Evolutionary conservation across 2,888 invertebrate genomes (phyloP).

Genomic region (Drosophila ustulata): DNA sequence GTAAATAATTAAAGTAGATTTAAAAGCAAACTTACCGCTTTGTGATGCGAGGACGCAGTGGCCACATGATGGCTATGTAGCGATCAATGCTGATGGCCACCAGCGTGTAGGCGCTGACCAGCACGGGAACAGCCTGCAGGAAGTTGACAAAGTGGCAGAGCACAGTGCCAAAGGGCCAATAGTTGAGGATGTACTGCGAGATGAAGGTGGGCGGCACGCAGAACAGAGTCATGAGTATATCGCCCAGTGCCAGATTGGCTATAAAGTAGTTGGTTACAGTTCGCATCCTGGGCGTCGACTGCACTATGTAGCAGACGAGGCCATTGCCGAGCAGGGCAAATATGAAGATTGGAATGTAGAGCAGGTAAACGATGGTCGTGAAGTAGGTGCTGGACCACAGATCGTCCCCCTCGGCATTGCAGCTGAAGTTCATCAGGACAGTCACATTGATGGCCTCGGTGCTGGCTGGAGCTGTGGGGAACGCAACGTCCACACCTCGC

Average conservation of each 20-base stretch:
- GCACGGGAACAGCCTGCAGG: constrained; percentile 92
- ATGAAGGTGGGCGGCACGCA: constrained; percentile 97
- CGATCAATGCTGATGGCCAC: constrained; percentile 96
- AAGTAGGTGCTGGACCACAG: constrained; percentile 86
- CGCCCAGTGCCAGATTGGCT: constrained; percentile 94
- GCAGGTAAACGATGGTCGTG: constrained; percentile 88
- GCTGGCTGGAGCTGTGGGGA: constrained; percentile 8
- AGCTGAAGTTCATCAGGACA: constrained; percentile 65
- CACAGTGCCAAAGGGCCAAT: constrained; percentile 94
- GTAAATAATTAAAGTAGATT: too few species aligned
- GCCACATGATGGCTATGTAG: constrained; percentile 96
- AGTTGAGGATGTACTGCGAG: constrained; percentile 91
- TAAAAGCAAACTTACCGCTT: constrained; percentile 85
- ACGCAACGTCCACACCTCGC: constrained; percentile 17
- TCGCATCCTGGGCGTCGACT: constrained; percentile 93
- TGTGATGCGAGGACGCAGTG: constrained; percentile 92
- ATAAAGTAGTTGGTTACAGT: constrained; percentile 97
- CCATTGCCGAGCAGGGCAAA: constrained; percentile 91
- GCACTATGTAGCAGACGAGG: constrained; percentile 94
- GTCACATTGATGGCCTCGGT: constrained; percentile 56
- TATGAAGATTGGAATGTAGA: constrained; percentile 90
- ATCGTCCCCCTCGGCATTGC: constrained; percentile 69
- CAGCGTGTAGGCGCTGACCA: constrained; percentile 95
- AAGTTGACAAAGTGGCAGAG: constrained; percentile 94
- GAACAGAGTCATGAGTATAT: constrained; percentile 94